Evolutionary conservation across 2,888 invertebrate genomes (phyloP).

Genomic region (Clistopyga incitator): DNA sequence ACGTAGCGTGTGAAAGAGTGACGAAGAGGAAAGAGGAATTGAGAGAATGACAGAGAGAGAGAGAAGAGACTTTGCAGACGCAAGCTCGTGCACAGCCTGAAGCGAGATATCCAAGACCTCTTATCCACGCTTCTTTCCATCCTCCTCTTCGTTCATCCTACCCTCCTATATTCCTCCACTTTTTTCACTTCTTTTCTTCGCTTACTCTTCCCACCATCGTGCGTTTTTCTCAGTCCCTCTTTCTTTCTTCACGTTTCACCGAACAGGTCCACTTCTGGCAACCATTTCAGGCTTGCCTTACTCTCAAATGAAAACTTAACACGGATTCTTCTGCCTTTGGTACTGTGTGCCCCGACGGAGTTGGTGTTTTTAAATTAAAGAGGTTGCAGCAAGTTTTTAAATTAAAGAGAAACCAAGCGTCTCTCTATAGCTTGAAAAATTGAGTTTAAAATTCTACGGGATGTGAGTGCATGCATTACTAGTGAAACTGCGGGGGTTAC

Average conservation of each 20-base stretch:
- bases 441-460: conserved; percentile 65
- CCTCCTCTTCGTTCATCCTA: conserved; percentile 28
- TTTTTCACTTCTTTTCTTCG: conserved; percentile 41
- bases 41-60: conserved; percentile 13
- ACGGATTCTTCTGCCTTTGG: conserved; percentile 66
- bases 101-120: conserved; percentile 68
- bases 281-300: conserved; percentile 74
- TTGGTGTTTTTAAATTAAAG: conserved; percentile 2
- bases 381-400: conserved; percentile 73
- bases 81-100: conserved; percentile 60
- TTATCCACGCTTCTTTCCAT: conserved; percentile 69
- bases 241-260: conserved; percentile 39
- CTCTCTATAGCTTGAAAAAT: conserved; percentile 47
- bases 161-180: conserved; percentile 26
- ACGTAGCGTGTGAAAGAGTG: background rate
- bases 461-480: conserved; percentile 17
- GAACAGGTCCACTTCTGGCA: conserved; percentile 73
- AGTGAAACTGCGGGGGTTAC: conserved; percentile 8
- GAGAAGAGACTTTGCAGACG: conserved; percentile 62
- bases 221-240: conserved; percentile 28
- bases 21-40: conserved; percentile 11
- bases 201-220: conserved; percentile 45
- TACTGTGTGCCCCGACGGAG: conserved; percentile 36
- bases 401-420: conserved; percentile 69
- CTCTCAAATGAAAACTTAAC: conserved; percentile 79